A percentile compares a stretch with the other conserved stretches of the same genome.
phyloP scores from a whole-genome alignment of 2,888 invertebrate genomes.

The Zootermopsis nevadensis region DNA sequence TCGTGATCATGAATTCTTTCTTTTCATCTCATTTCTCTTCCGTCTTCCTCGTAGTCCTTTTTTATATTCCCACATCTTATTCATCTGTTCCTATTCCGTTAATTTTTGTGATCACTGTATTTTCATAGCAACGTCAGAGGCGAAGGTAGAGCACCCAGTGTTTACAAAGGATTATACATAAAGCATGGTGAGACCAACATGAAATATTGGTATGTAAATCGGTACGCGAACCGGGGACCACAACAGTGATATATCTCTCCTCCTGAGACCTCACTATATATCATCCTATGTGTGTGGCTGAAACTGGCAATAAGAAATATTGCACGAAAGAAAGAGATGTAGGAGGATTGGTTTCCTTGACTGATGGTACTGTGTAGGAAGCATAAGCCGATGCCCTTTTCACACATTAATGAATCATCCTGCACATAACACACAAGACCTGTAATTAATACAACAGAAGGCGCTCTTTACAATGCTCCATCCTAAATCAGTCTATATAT shows the following conservation, averaged over 20 bases:
- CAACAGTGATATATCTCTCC: neutral
- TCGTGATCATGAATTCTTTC: no score
- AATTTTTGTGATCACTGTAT: neutral
- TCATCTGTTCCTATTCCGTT: neutral
- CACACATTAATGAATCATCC: no score
- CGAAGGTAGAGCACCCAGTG: neutral
- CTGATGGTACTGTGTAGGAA: neutral
- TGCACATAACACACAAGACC: no score
- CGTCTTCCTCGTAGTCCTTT: neutral
- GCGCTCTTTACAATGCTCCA: no score
- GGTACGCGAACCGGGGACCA: neutral
- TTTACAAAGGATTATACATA: neutral
- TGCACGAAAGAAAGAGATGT: neutral
- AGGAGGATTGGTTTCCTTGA: neutral
- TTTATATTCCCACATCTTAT: neutral
- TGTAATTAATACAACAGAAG: no score
- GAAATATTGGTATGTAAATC: constrained; percentile 11
- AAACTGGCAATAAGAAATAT: neutral
- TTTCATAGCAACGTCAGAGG: neutral
- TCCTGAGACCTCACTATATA: neutral
- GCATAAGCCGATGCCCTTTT: no score
- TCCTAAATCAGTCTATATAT: no score
- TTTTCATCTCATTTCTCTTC: neutral
- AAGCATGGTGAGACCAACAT: neutral
- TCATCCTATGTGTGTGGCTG: neutral